Percentiles rank a stretch among this genome's conserved stretches.
These are phyloP conservation scores for Hippoglossus stenolepis DNA, from an alignment of 2,113 vertebrate genomes.

Conservation along the genomic window DNA sequence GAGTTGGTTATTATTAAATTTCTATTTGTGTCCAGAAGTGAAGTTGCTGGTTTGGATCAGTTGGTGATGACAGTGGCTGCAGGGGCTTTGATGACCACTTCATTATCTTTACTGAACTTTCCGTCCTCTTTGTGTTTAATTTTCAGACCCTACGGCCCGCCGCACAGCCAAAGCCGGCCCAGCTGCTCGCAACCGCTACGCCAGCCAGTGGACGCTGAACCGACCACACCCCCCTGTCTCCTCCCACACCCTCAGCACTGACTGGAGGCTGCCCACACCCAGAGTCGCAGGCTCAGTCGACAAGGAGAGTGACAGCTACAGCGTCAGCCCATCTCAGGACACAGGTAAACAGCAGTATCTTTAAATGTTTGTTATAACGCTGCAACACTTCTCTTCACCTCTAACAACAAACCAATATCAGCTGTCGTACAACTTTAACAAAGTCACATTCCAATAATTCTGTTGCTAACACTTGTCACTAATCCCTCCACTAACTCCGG, in stretches of 20 bases:
- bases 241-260: constrained; percentile 95
- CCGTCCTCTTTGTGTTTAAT: neutral
- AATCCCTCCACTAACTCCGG: constrained; percentile 50
- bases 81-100: neutral
- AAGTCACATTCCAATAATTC: neutral
- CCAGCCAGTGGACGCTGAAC: constrained; percentile 99
- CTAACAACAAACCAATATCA: constrained; percentile 24
- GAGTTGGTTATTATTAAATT: neutral
- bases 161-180: constrained; percentile 94
- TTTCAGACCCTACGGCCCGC: constrained; percentile 93
- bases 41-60: neutral
- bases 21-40: neutral
- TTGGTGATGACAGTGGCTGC: neutral
- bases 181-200: constrained; percentile 92
- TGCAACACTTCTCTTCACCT: neutral
- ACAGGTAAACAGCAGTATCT: constrained; percentile 86
- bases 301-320: constrained; percentile 99
- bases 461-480: constrained; percentile 43
- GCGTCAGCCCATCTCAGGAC: constrained; percentile 98
- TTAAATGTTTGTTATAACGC: neutral
- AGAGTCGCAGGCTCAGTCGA: constrained; percentile 93
- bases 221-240: constrained; percentile 96
- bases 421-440: constrained; percentile 17
- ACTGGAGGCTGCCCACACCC: constrained; percentile 97
- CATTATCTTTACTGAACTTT: neutral